phyloP scores from a whole-genome alignment of 53 echinoderm and acorn worm species.

The Mesocentrotus franciscanus region DNA sequence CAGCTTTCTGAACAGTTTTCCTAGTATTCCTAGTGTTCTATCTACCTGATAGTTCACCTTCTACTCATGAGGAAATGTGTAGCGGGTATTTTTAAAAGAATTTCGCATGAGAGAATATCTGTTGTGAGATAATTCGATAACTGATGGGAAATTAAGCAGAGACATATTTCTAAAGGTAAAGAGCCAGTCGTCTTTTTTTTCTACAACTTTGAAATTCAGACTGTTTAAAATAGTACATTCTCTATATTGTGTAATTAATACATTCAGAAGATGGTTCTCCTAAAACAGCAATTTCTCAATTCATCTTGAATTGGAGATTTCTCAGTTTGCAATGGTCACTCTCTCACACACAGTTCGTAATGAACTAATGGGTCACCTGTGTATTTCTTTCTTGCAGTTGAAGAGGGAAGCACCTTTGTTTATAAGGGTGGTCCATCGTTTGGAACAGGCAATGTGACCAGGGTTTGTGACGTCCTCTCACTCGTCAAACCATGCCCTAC shows the following conservation, averaged over 20 bases:
- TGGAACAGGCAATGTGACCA: slow-evolving; percentile 70
- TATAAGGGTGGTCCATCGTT: slow-evolving; percentile 72
- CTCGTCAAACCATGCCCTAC: slow-evolving; percentile 68
- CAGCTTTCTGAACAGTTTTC: no score
- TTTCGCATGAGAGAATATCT: no score
- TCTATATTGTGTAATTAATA: neutral
- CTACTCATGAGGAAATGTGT: neutral
- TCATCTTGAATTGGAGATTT: neutral
- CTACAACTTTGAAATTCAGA: no score
- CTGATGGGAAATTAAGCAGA: no score
- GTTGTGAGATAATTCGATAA: no score
- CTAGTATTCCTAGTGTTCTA: neutral
- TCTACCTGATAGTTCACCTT: neutral
- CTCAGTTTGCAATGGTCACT: neutral
- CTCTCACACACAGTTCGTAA: neutral
- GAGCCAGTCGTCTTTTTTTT: no score
- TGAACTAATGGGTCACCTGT: neutral
- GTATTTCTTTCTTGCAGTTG: slow-evolving; percentile 55
- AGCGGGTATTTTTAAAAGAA: no score
- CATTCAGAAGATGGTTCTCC: neutral
- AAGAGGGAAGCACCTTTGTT: slow-evolving; percentile 73
- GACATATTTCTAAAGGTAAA: no score
- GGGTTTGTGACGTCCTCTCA: slow-evolving; percentile 52
- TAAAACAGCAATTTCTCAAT: neutral
- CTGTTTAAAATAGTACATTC: no score